Evolutionary conservation across 2,888 invertebrate species (phyloP).

Genomic region (Dryadula phaetusa): DNA sequence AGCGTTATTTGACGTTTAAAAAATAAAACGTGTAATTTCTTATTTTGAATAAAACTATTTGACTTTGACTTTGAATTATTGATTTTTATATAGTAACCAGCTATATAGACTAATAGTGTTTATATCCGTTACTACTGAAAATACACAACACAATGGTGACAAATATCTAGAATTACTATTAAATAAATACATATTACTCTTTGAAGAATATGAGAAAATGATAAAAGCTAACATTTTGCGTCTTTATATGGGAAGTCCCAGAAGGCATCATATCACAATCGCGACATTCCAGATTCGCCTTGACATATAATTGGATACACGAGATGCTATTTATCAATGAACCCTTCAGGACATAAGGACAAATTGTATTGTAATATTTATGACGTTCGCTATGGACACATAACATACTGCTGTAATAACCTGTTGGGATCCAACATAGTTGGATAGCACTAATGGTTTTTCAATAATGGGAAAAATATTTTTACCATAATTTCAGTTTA

Average conservation of each 20-base stretch:
- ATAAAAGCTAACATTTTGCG: conserved; percentile 52
- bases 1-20: too few relatives aligned
- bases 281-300: conserved; percentile 60
- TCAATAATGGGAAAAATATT: background rate
- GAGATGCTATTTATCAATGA: conserved; percentile 65
- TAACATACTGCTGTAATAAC: background rate
- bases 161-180: background rate
- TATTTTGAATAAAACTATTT: too few relatives aligned
- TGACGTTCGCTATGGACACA: background rate
- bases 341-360: conserved; percentile 43
- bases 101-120: too few relatives aligned
- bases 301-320: conserved; percentile 72
- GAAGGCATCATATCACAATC: conserved; percentile 60
- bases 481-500: background rate
- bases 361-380: conserved; percentile 26
- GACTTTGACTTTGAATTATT: too few relatives aligned
- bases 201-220: conserved; percentile 32
- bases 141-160: background rate
- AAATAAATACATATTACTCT: conserved; percentile 6
- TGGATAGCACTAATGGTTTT: background rate
- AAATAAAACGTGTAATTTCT: too few relatives aligned
- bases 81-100: too few relatives aligned
- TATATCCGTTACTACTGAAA: too few relatives aligned
- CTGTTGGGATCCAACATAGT: background rate
- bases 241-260: conserved; percentile 52